A percentile compares a stretch with the other conserved stretches of the same genome.
These are phyloP conservation scores for Scaptomyza cyrtandrae DNA, from an alignment of 2,888 invertebrate genomes.

Conservation along the genomic window DNA sequence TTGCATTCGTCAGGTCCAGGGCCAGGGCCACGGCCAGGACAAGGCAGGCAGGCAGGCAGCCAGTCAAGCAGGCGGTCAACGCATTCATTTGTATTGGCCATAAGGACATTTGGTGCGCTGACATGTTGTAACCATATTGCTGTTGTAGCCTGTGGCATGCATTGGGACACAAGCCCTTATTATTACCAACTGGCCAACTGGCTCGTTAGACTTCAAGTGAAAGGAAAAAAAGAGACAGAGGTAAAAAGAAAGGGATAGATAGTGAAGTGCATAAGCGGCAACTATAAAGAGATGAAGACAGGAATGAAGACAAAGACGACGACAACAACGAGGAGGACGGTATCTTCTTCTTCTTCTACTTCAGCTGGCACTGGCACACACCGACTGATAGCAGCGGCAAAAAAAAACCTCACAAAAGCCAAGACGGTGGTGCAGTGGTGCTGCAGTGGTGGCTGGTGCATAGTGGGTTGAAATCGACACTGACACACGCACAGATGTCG, in stretches of 20 bases:
- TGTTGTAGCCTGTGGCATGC: constrained; percentile 28
- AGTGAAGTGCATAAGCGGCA: constrained; percentile 59
- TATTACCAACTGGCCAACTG: constrained; percentile 51
- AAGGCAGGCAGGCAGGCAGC: too few species aligned
- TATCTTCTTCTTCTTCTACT: constrained; percentile 42
- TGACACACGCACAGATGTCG: constrained; percentile 61
- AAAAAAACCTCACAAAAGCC: constrained; percentile 53
- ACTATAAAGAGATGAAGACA: constrained; percentile 63
- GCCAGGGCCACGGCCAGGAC: neutral
- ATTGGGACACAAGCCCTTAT: constrained; percentile 44
- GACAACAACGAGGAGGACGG: constrained; percentile 59
- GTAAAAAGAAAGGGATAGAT: neutral
- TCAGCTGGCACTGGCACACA: constrained; percentile 3
- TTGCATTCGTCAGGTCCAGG: constrained; percentile 37
- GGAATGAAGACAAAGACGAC: constrained; percentile 38
- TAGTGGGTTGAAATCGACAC: constrained; percentile 65
- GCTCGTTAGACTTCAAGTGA: constrained; percentile 49
- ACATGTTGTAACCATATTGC: constrained; percentile 60
- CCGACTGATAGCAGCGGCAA: constrained; percentile 60
- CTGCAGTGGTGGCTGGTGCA: constrained; percentile 27
- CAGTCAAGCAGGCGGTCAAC: neutral
- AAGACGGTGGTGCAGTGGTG: constrained; percentile 7
- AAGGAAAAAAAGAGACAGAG: neutral
- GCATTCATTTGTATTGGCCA: constrained; percentile 26
- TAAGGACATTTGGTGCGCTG: constrained; percentile 48